A percentile compares a stretch with the other conserved stretches of the same genome.
Evolutionary conservation across 2,797 vertebrate species (phyloP).

Genomic region (Coendou prehensilis): DNA sequence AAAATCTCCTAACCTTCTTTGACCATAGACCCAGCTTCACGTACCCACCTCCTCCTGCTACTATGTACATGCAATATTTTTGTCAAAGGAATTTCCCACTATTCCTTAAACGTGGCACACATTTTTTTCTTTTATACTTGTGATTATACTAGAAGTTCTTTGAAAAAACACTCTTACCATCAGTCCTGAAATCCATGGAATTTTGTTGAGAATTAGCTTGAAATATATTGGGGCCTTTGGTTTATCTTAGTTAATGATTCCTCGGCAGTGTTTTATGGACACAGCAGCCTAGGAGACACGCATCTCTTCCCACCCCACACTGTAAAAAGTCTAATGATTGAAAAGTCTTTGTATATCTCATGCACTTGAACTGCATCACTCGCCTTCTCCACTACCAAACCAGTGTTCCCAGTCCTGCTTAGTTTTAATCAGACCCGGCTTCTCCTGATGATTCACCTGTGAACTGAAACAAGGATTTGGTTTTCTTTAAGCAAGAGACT

Average conservation of each 20-base stretch:
- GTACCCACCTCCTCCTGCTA: not conserved
- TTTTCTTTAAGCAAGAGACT: constrained; percentile 29
- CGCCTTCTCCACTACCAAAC: not conserved
- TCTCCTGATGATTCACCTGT: constrained; percentile 15
- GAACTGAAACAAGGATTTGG: not conserved
- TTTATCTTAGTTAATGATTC: not conserved
- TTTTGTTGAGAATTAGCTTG: not conserved
- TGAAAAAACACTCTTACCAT: not conserved
- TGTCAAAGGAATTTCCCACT: not conserved
- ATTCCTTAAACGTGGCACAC: not conserved
- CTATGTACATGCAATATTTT: not conserved
- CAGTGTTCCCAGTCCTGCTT: not conserved
- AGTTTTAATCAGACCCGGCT: not conserved
- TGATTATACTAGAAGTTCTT: not conserved
- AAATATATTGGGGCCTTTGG: not conserved
- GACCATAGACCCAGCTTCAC: not conserved
- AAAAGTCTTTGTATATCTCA: not conserved
- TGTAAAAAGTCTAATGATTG: not conserved
- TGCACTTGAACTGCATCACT: not conserved
- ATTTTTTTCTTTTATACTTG: not conserved
- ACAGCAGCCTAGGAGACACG: not conserved
- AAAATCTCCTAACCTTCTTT: not conserved
- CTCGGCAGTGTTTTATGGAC: not conserved
- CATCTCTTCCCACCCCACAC: not conserved
- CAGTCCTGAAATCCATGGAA: not conserved